phyloP scores from a whole-genome alignment of 2,113 vertebrate species.

The Salvator merianae region DNA sequence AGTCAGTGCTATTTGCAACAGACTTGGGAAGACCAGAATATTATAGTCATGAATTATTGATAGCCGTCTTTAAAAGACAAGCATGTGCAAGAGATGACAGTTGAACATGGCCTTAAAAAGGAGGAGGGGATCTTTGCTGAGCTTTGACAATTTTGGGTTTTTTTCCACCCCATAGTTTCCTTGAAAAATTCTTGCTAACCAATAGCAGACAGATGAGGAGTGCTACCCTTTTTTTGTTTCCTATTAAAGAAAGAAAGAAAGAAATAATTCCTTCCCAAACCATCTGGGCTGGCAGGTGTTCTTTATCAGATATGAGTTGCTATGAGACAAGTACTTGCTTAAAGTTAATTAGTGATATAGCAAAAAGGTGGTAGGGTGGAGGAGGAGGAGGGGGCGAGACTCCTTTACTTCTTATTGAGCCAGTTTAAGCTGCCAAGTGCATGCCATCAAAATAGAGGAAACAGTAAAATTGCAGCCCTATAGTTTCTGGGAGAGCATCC shows the following conservation, averaged over 20 bases:
- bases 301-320: slow-evolving; percentile 74
- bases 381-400: no score
- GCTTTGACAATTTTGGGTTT: slow-evolving; percentile 53
- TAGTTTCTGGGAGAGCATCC: background rate
- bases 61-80: slow-evolving; percentile 32
- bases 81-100: slow-evolving; percentile 40
- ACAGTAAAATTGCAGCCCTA: background rate
- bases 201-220: slow-evolving; percentile 52
- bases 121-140: slow-evolving; percentile 48
- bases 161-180: slow-evolving; percentile 6
- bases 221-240: slow-evolving; percentile 65
- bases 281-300: slow-evolving; percentile 79
- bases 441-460: slow-evolving; percentile 34
- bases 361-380: background rate
- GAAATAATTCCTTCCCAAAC: slow-evolving; percentile 66
- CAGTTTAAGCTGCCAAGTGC: slow-evolving; percentile 43
- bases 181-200: slow-evolving; percentile 57
- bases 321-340: slow-evolving; percentile 68
- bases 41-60: slow-evolving; percentile 36
- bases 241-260: slow-evolving; percentile 67
- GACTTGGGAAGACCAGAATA: slow-evolving; percentile 10
- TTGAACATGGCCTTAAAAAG: slow-evolving; percentile 40
- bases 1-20: slow-evolving; percentile 27
- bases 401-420: slow-evolving; percentile 65
- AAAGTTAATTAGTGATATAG: slow-evolving; percentile 70